These are phyloP conservation scores for Sebastes ruberrimus DNA, from an alignment of 2,797 vertebrate genomes.

Conservation along the genomic window DNA sequence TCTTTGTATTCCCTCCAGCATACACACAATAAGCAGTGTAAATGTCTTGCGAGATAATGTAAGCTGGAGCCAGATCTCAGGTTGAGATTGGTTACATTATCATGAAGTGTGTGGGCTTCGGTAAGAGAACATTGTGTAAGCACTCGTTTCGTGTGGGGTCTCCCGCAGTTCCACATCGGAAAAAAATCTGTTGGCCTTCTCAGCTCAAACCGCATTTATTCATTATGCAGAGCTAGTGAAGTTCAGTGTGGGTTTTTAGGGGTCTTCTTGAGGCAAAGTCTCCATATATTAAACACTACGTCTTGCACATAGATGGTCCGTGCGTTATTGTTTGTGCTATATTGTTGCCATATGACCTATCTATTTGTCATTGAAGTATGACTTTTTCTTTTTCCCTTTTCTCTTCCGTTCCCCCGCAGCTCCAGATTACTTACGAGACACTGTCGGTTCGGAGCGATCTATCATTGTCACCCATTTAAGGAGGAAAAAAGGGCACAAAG, in stretches of 20 bases:
- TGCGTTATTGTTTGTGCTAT: conserved; percentile 7
- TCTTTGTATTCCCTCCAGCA: neutral
- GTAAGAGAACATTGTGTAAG: conserved; percentile 1
- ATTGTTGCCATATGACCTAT: conserved; percentile 52
- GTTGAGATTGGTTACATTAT: neutral
- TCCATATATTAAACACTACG: conserved; percentile 7
- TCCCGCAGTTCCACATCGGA: conserved; percentile 9
- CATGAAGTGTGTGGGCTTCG: conserved; percentile 14
- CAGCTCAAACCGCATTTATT: conserved; percentile 26
- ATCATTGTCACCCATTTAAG: conserved; percentile 61
- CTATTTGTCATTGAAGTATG: conserved; percentile 40
- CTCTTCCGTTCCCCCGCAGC: conserved; percentile 14
- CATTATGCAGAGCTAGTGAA: neutral
- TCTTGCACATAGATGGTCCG: neutral
- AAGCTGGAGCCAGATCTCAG: neutral
- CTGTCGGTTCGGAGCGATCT: conserved; percentile 24
- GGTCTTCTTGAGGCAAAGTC: neutral
- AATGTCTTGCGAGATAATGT: neutral
- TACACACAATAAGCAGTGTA: neutral
- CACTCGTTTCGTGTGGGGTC: conserved; percentile 35
- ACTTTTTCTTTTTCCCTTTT: conserved; percentile 27
- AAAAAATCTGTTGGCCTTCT: conserved; percentile 15
- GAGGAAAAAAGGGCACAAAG: conserved; percentile 26
- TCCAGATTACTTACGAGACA: conserved; percentile 31
- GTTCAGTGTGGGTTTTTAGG: conserved; percentile 20